Base-by-base conservation (phyloP, 2,888 invertebrate genomes). In the Tetanocera ferruginea region DNA sequence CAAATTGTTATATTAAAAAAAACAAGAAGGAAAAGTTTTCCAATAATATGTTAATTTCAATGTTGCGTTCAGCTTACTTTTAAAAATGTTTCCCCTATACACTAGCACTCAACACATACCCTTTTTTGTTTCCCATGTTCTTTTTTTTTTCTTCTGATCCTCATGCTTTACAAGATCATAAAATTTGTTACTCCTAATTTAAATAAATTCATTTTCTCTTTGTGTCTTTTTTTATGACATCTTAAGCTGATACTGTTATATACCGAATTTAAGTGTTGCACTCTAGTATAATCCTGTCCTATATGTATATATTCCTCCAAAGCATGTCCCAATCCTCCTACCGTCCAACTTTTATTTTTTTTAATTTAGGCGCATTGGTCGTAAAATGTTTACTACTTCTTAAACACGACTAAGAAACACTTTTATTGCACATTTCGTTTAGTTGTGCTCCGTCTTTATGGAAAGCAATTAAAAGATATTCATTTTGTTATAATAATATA, bases 21-120 rank as follows among this genome's bases (percentile, higher is more conserved):
- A 81, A 78, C 77, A 77, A 74, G 79, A 85, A 84, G 82, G 71
- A 70, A 74, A 69, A 76, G 75, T 80, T 76, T 77, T 77, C 34
- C 64, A 62, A 73, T 76, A 70, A 71, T 9, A 71, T 67, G 71
- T 81, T 79, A 81, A 78, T 69, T 78, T 78, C 72, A 80, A 79
- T 80, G 77, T 76, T 77, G 80, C 80, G 78, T 83, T 80, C 78
- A 83, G 81, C 78, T 80, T 74, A 76, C 60, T 60, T 23, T 66
- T 43, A 52, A 37, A 34, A 49, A n/a, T 37, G 25, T 52, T 78
- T 55, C 31, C 19, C 25, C 34, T 57, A 52, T 8, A 66, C 25
- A 51, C 64, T 25, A 25, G 34, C 11, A 51, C 52, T 3, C 57
- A 25, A n/a, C 51, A 51, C 49, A 34, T 9, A 51, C 31, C 23